Evolutionary conservation across 2,113 vertebrate genomes (phyloP), one percentile per base, ranked within the genome.

Genomic region (Oceanodroma tethys): DNA sequence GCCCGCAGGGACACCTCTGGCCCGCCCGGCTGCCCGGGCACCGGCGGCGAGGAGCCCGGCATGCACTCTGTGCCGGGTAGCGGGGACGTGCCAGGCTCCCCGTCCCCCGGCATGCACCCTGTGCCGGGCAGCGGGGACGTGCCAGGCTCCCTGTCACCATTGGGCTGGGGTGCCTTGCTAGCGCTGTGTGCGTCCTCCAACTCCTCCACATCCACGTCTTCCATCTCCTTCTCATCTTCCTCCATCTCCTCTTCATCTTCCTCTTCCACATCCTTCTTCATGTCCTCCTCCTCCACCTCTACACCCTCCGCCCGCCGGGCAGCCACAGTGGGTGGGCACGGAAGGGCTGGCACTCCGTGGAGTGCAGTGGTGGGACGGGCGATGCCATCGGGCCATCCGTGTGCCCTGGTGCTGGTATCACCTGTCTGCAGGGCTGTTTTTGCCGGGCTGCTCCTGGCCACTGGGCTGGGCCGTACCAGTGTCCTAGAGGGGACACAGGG

Each of bases 391-490:
- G 82, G 18, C 71, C 56, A 65, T 65, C 36, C 45, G 1, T 7
- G 59, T 0, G 0, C 22, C 65, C 8, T 7, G 1, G 23, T 45
- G 79, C 17, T 0, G 0, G 17, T 27, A 18, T 36, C 5, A 1
- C 52, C 63, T 60, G 13, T 53, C 74, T 56, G 90, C 7, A 2
- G 45, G 26, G 23, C n/a, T 6, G 7, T 40, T 73, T 74, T 86
- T 59, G 58, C 65, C 1, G 25, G 63, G 55, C 81, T 81, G 76
- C 38, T 91, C 52, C 60, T 2, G 2, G 55, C 19, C 50, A 10
- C 40, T 0, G 2, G 16, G 12, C 60, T 75, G 83, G 90, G 40
- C 18, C 94, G 80, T 50, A 95, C n/a, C 60, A 91, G 93, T 2
- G 73, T 81, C 86, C 97, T 97, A 71, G 53, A 89, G 38, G 29